Evolutionary conservation across 2,797 vertebrate species (phyloP), one percentile per base, ranked within the genome.

Genomic region (Oryzias dopingdopingensis): DNA sequence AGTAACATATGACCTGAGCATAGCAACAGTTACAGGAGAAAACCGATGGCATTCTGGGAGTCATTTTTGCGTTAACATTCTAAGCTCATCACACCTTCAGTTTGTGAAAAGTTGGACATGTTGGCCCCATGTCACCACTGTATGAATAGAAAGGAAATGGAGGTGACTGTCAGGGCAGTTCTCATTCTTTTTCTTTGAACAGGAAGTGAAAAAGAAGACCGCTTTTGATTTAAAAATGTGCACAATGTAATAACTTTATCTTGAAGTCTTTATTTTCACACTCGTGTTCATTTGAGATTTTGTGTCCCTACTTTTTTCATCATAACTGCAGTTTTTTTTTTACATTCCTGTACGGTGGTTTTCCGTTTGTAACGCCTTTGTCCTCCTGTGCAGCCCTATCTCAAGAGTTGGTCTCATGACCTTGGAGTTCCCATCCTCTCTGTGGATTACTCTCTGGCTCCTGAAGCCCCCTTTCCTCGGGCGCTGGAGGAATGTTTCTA

Each of bases 401-500:
- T 97, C 73, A 95, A 93, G 87, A 90, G 86, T 65, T 97, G 96
- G 95, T 94, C 95, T 23, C 95, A 94, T 77, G 93, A 94, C 4
- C 88, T 96, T 52, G 91, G 90, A 0, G 92, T 89, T 13, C 95
- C 95, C 32, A 91, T 97, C 76, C 80, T 97, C 58, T 96, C 96
- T 4, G 90, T 97, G 14, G 95, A 97, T 77, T 97, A 97, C 75
- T 96, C 96, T 0, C 86, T 97, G 69, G 94, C 96, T 4, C 95
- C 96, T 0, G 96, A 97, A 72, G 94, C 94, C 1, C 96, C 96
- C 2, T 96, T 96, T 72, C 96, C 96, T 16, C 83, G 95, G 0
- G 96, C 96, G 0, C 84, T 97, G 51, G 96, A 97, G 72, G 96
- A 97, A 65, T 97, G 96, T 72, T 96, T 97, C 86, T 97, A 92